A percentile compares a stretch with the other conserved stretches of the same genome.
Evolutionary conservation across 2,888 invertebrate genomes (phyloP).

Genomic region (Muscina levida): DNA sequence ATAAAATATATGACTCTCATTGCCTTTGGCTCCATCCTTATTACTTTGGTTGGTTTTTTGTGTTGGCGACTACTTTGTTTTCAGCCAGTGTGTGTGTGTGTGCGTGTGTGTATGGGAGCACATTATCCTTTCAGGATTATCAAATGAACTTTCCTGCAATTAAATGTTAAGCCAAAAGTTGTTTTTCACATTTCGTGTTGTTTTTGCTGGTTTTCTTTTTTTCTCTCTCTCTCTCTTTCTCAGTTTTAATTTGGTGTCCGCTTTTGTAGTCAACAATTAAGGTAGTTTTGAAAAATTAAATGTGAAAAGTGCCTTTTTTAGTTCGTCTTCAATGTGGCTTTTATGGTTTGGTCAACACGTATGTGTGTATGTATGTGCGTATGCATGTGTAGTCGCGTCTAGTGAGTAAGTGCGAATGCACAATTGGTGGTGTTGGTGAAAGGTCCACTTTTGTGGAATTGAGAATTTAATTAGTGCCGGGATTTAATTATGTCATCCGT

Average conservation of each 20-base stretch:
- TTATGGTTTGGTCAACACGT: slow-evolving; percentile 62
- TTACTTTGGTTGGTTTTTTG: slow-evolving; percentile 24
- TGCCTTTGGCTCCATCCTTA: slow-evolving; percentile 54
- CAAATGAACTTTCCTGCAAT: slow-evolving; percentile 70
- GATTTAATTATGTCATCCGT: slow-evolving; percentile 77
- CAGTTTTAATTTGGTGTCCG: slow-evolving; percentile 36
- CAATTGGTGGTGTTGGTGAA: slow-evolving; percentile 34
- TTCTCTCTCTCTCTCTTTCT: no score
- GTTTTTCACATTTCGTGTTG: slow-evolving; percentile 58
- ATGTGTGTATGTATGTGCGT: slow-evolving; percentile 58
- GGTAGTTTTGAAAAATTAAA: slow-evolving; percentile 74
- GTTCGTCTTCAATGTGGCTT: slow-evolving; percentile 32
- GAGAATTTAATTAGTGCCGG: slow-evolving; percentile 77
- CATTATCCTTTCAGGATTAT: slow-evolving; percentile 66
- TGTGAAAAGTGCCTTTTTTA: slow-evolving; percentile 67
- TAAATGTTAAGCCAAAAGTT: slow-evolving; percentile 68
- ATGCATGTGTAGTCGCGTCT: no score
- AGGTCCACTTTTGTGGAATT: slow-evolving; percentile 65
- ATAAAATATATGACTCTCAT: slow-evolving; percentile 66
- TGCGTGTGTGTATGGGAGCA: slow-evolving; percentile 20
- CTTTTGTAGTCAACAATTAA: slow-evolving; percentile 74
- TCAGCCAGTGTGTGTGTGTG: slow-evolving; percentile 18
- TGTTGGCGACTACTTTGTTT: neutral
- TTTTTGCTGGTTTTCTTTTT: no score
- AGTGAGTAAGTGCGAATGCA: slow-evolving; percentile 54